These are phyloP conservation scores for Ceramica pisi DNA, from an alignment of 2,888 invertebrate genomes.

Conservation along the genomic window DNA sequence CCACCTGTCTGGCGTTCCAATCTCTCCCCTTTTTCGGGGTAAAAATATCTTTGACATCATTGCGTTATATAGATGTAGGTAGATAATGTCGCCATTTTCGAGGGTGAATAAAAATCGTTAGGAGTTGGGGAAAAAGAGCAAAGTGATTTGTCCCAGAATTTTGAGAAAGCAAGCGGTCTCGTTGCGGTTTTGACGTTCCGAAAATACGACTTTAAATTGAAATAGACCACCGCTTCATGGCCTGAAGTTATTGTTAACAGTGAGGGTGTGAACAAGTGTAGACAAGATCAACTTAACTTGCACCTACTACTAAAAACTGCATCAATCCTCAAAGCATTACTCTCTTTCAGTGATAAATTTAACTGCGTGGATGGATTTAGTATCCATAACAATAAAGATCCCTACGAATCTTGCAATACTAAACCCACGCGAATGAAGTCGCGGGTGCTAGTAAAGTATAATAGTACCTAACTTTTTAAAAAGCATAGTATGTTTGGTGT, in stretches of 20 bases:
- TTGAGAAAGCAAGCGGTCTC: too few relatives aligned
- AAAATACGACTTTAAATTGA: not conserved
- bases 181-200: not conserved
- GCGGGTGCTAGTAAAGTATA: too few relatives aligned
- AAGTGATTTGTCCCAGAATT: constrained; percentile 1
- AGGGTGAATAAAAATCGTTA: constrained; percentile 1
- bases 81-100: not conserved
- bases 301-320: too few relatives aligned
- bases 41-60: constrained; percentile 60
- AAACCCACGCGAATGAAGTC: too few relatives aligned
- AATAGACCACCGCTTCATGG: not conserved
- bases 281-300: too few relatives aligned
- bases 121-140: constrained; percentile 6
- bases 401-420: too few relatives aligned
- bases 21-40: constrained; percentile 48
- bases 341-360: too few relatives aligned
- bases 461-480: too few relatives aligned
- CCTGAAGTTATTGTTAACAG: not conserved
- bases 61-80: not conserved
- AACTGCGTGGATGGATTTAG: too few relatives aligned
- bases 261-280: not conserved
- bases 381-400: too few relatives aligned
- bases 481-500: not conserved
- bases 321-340: too few relatives aligned
- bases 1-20: constrained; percentile 55